Conservation (phyloP, 2,797 vertebrate genomes). For the Siniperca scherzeri region DNA sequence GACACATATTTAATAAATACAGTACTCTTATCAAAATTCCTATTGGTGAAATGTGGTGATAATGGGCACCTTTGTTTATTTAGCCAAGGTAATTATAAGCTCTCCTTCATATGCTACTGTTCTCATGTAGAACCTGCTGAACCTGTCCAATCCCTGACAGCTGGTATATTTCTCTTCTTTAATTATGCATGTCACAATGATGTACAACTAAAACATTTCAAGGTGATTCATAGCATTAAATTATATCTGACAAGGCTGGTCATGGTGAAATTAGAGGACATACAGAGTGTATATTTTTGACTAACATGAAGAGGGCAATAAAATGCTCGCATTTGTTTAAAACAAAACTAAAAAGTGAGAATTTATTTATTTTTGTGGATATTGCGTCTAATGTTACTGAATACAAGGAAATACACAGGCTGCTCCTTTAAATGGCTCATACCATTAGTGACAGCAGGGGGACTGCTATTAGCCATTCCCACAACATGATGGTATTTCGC, state of each 20-base stretch:
- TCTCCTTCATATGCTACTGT: background rate
- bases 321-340: background rate
- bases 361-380: background rate
- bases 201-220: background rate
- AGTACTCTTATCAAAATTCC: background rate
- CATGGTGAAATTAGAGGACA: background rate
- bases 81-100: background rate
- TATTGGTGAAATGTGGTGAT: background rate
- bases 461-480: fast-evolving
- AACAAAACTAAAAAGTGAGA: background rate
- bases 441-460: slow-evolving; percentile 63
- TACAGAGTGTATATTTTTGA: background rate
- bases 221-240: background rate
- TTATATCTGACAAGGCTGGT: background rate
- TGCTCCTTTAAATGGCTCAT: slow-evolving; percentile 69
- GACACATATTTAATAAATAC: background rate
- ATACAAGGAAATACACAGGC: background rate
- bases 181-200: background rate
- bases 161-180: background rate
- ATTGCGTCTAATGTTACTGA: background rate
- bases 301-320: background rate
- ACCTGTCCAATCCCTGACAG: background rate
- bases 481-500: background rate
- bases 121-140: background rate
- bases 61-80: background rate